Evolutionary conservation across 2,113 vertebrate species (phyloP), one percentile per base, ranked within the genome.

Genomic region (Capreolus pygargus): DNA sequence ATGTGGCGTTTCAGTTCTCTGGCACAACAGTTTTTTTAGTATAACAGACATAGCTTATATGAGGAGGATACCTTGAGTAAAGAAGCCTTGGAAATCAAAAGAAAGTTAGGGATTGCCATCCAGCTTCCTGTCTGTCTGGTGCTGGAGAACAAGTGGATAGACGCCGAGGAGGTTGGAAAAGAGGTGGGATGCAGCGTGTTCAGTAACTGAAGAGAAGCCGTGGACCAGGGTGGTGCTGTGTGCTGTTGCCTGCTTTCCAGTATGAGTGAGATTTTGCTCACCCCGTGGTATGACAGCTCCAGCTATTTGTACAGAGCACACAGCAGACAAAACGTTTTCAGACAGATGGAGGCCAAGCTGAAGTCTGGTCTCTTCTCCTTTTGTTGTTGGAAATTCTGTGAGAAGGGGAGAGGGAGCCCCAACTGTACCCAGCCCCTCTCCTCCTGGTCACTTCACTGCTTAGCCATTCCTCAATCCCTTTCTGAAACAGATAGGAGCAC

Each of bases 11-110:
- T 91, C 30, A 90, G 58, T 82, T 92, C 25, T 70, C 86, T 50
- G 4, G 84, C 78, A 39, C 17, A 30, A 47, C 9, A 76, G 91
- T 7, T 82, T 64, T 83, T 61, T 36, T 17, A 52, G 60, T 70
- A 14, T 84, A 50, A 61, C 85, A 81, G 74, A 43, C 81, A 85
- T 81, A 86, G 33, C 79, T 86, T 82, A 36, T 60, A 45, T 76
- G 55, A 50, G 50, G n/a, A 81, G 2, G 30, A 17, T 85, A 11
- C 67, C 45, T 82, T 54, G 5, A 88, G 14, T 85, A 61, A 95
- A 50, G 84, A 60, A 90, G 19, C 36, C 61, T 92, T 92, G 82
- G 47, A 54, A 55, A 50, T 79, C 47, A 30, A 50, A 57, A 74
- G 45, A 79, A 88, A 45, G 45, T 60, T 33, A 33, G 78, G 61